phyloP scores from a whole-genome alignment of 2,113 vertebrate genomes.

The Petrocephalus zakoni region DNA sequence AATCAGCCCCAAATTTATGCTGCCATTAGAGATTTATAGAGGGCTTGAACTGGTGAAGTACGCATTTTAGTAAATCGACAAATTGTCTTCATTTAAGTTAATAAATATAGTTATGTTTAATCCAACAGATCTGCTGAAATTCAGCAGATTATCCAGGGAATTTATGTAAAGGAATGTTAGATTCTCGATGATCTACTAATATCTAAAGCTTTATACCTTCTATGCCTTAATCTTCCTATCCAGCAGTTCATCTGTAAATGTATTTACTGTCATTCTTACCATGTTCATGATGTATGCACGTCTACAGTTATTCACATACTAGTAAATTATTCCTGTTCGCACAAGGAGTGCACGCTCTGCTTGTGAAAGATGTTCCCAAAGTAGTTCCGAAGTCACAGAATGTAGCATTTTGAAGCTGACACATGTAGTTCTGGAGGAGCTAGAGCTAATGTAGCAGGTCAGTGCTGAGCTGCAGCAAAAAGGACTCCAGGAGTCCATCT shows the following conservation, averaged over 20 bases:
- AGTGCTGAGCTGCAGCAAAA: not conserved
- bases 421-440: not conserved
- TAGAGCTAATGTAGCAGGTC: not conserved
- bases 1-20: not conserved
- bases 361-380: not conserved
- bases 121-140: not conserved
- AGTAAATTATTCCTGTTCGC: not conserved
- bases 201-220: not conserved
- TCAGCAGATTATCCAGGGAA: not conserved
- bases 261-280: not conserved
- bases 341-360: not conserved
- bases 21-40: not conserved
- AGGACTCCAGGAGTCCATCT: not conserved
- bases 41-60: not conserved
- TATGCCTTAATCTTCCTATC: not conserved
- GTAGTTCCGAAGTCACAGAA: not conserved
- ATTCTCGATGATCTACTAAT: not conserved
- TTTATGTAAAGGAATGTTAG: not conserved
- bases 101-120: not conserved
- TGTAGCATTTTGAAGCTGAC: not conserved
- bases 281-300: not conserved
- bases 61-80: not conserved
- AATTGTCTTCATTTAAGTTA: not conserved
- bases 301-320: not conserved
- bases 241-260: not conserved